Evolutionary conservation across 2,113 vertebrate species (phyloP), one percentile per base, ranked within the genome.

Genomic region (Ibidorhyncha struthersii): DNA sequence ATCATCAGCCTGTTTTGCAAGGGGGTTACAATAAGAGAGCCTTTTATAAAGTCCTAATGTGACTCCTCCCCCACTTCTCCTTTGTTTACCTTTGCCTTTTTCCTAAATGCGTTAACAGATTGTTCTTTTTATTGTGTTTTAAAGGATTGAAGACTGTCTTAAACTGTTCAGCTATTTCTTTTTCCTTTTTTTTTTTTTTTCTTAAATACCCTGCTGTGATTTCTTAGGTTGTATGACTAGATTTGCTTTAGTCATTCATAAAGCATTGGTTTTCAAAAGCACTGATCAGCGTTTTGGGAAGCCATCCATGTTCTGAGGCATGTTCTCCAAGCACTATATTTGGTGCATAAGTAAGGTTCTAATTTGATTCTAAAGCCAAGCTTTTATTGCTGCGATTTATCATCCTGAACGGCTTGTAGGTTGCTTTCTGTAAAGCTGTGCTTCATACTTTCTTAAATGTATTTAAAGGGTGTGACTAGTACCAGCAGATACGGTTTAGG

Each of bases 211-310:
- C 59, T 74, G 67, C 71, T 96, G 67, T 6, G 7, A 47, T 92
- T 84, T 63, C 43, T 49, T 63, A 43, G 86, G 41, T 71, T 74
- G 38, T 59, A 6, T 61, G 88, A 78, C 65, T 36, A 6, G 65
- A 36, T 94, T 72, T 93, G 69, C 80, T 79, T 79, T 87, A 97
- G 94, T 91, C 83, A 86, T 91, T 97, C 86, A 71, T 93, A 49
- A 74, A 87, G 80, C 85, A 14, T 21, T 27, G 72, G 29, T 74
- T 95, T 92, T 76, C 66, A 59, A 93, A 74, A 92, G 80, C 83
- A 40, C 90, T n/a, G 82, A 88, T 97, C 92, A 92, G 91, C 78
- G 5, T 95, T 96, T 96, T 95, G 93, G 96, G 95, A 97, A 93
- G 5, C 56, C 12, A 19, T 94, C 96, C 96, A 90, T 90, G 71